Evolutionary conservation across 2,888 invertebrate genomes (phyloP).

Genomic region (Ctena decussata): DNA sequence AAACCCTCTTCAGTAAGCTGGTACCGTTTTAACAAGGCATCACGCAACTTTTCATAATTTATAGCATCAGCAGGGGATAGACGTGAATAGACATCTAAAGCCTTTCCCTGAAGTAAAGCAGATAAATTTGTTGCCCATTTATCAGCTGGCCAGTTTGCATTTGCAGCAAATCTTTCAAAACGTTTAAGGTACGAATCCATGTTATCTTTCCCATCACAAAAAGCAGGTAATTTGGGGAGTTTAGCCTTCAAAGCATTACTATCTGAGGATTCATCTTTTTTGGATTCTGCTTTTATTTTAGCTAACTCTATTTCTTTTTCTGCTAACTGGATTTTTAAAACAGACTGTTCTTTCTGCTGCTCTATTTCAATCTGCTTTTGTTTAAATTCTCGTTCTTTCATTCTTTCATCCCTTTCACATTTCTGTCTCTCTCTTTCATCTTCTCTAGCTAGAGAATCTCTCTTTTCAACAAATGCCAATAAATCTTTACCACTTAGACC

Average conservation of each 20-base stretch:
- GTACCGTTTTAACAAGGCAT: constrained; percentile 18
- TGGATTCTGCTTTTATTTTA: too few relatives aligned
- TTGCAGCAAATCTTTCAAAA: neutral
- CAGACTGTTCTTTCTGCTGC: too few relatives aligned
- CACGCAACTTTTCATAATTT: neutral
- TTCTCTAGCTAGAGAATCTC: too few relatives aligned
- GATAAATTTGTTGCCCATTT: constrained; percentile 15
- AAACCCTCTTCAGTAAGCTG: constrained; percentile 23
- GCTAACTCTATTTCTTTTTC: too few relatives aligned
- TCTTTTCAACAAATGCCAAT: too few relatives aligned
- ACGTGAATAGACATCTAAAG: constrained; percentile 15
- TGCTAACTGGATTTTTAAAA: too few relatives aligned
- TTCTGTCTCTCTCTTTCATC: too few relatives aligned
- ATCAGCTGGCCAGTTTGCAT: constrained; percentile 4
- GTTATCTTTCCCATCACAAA: constrained; percentile 1
- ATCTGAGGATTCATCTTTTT: too few relatives aligned
- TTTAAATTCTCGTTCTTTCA: too few relatives aligned
- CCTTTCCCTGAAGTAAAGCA: constrained; percentile 20
- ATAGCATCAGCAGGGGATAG: constrained; percentile 1
- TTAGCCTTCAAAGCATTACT: neutral
- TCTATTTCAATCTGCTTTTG: too few relatives aligned
- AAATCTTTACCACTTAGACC: too few relatives aligned
- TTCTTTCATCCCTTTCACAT: too few relatives aligned
- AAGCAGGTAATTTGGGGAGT: constrained; percentile 18
- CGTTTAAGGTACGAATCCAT: constrained; percentile 22